Evolutionary conservation across 2,888 invertebrate genomes (phyloP).

Genomic region (Agriopis aurantiaria): DNA sequence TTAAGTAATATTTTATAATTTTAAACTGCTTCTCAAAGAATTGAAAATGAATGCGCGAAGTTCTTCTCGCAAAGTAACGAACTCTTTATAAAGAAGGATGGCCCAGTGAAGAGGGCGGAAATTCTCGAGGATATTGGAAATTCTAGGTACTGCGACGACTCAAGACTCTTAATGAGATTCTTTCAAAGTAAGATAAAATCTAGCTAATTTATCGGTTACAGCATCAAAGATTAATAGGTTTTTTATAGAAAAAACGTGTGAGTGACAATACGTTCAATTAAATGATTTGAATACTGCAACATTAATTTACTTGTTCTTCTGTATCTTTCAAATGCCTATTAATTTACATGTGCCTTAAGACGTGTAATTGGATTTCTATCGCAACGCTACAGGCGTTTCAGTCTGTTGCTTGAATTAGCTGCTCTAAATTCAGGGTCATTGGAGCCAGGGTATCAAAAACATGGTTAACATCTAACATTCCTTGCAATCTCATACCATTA

Average conservation of each 20-base stretch:
- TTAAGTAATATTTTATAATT: background rate
- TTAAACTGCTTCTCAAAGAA: background rate
- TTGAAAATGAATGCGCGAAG: slow-evolving; percentile 21
- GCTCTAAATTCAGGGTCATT: slow-evolving; percentile 5
- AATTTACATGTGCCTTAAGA: background rate
- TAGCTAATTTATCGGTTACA: background rate
- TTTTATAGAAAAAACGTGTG: too few relatives aligned
- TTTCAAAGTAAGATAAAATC: slow-evolving; percentile 11
- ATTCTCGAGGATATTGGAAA: slow-evolving; percentile 50
- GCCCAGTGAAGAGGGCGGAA: slow-evolving; percentile 44
- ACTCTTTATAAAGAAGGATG: slow-evolving; percentile 43
- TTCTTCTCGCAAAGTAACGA: slow-evolving; percentile 35
- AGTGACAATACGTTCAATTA: too few relatives aligned
- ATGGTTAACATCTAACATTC: slow-evolving; percentile 46
- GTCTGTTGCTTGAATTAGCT: background rate
- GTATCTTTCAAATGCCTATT: too few relatives aligned
- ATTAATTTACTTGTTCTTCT: background rate
- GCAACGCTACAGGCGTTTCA: background rate
- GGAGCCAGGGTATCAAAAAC: slow-evolving; percentile 11
- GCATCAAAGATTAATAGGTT: too few relatives aligned
- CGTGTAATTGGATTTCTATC: background rate
- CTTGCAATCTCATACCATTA: slow-evolving; percentile 36
- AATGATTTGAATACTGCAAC: background rate
- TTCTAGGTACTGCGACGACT: slow-evolving; percentile 24
- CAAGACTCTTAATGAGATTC: slow-evolving; percentile 21